Evolutionary conservation across 2,113 vertebrate genomes (phyloP).

Genomic region (Lepus europaeus): DNA sequence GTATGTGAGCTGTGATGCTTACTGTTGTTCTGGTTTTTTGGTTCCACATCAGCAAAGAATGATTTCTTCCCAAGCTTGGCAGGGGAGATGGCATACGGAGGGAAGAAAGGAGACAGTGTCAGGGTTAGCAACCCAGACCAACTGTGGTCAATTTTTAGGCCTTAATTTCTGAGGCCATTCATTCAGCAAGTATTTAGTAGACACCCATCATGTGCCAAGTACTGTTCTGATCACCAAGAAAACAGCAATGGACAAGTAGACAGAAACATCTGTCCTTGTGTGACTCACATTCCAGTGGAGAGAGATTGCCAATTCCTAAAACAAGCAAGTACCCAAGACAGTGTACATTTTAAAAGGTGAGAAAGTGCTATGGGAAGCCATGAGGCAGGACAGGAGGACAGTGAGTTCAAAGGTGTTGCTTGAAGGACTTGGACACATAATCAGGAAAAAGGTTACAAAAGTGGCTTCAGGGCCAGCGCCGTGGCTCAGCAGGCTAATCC

Average conservation of each 20-base stretch:
- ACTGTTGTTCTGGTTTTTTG: not conserved
- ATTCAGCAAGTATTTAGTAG: not conserved
- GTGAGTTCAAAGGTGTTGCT: not conserved
- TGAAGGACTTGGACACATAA: not conserved
- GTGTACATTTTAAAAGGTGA: not conserved
- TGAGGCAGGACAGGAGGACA: not conserved
- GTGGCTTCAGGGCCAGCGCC: not conserved
- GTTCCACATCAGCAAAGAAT: not conserved
- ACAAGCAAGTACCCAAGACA: not conserved
- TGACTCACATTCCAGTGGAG: not conserved
- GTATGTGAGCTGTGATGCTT: too few species aligned
- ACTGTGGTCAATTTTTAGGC: not conserved
- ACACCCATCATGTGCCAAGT: not conserved
- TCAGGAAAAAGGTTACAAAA: not conserved
- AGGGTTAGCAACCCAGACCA: not conserved
- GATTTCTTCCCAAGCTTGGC: not conserved
- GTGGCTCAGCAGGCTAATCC: too few species aligned
- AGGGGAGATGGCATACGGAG: not conserved
- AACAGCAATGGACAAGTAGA: not conserved
- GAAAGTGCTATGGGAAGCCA: not conserved
- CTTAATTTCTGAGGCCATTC: not conserved
- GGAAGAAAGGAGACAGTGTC: not conserved
- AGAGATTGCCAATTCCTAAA: not conserved
- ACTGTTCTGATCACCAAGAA: not conserved
- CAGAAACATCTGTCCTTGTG: not conserved